Base-by-base conservation (phyloP, 2,113 vertebrate species). In the Bos taurus region DNA sequence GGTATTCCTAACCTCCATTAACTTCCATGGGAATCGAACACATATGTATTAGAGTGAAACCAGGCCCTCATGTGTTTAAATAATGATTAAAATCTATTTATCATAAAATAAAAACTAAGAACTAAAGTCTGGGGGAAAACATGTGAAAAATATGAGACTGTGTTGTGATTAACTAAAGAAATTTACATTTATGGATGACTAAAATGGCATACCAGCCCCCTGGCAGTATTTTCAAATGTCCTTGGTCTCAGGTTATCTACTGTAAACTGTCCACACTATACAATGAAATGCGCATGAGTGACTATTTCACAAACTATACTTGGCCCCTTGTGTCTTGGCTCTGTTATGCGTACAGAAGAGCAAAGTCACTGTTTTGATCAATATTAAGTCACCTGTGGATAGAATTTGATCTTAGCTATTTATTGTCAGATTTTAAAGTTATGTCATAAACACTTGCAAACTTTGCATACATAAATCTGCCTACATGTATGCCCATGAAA, bases 401-500 rank as follows among this genome's bases (percentile, higher is more conserved):
- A 98, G 88, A 96, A 97, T 95, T 96, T 78, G 91, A 92, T 96
- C 92, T 96, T 94, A 91, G 82, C 57, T 87, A 90, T 93, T 90
- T 96, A 95, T 59, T 85, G 90, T 82, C 88, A 96, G 77, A 96
- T 95, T 96, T 97, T 85, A 59, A 95, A 97, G 90, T 96, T 97
- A 97, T 92, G 81, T 94, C 87, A 97, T 94, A 97, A 97, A 95
- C 57, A 92, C 83, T 97, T 94, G 77, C 67, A 97, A 96, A 78
- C 85, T 97, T 95, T 97, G 97, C 96, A 98, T 97, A 90, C 67
- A 80, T 97, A 97, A 97, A 54, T 93, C 95, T 96, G 80, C 93
- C 89, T 95, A 87, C 95, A 97, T 78, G 56, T 88, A 78, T 91
- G 60, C 84, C 98, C 97, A 98, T 98, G 97, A 98, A 98, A 98